A percentile compares a stretch with the other conserved stretches of the same genome.
phyloP scores from a whole-genome alignment of 2,888 invertebrate genomes.

The Oegoconia quadripuncta region DNA sequence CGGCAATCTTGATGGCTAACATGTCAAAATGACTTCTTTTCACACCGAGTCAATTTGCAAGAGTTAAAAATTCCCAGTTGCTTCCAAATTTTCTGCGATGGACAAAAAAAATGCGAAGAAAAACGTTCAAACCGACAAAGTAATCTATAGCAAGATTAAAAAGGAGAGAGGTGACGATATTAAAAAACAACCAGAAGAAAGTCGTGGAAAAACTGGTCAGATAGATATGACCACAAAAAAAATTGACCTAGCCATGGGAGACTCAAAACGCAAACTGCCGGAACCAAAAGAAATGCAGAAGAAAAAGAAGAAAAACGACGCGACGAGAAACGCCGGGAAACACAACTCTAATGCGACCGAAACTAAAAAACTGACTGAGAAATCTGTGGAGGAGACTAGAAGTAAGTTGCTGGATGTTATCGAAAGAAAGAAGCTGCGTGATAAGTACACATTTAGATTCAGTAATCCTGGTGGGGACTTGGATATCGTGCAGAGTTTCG shows the following conservation, averaged over 20 bases:
- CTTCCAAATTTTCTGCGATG: neutral
- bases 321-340: neutral
- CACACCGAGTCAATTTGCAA: neutral
- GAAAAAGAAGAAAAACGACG: neutral
- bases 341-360: neutral
- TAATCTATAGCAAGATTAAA: neutral
- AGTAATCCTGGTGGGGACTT: too few species aligned
- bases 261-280: too few species aligned
- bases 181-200: neutral
- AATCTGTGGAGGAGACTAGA: neutral
- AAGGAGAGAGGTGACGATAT: neutral
- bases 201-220: neutral
- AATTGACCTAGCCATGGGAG: neutral
- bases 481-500: too few species aligned
- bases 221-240: neutral
- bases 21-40: neutral
- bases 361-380: neutral
- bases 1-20: too few species aligned
- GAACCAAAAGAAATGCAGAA: too few species aligned
- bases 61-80: neutral
- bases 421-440: slow-evolving; percentile 3
- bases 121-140: neutral
- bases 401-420: neutral
- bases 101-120: neutral
- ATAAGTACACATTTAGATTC: slow-evolving; percentile 3